Conservation (phyloP, 2,888 invertebrate species). For the Orchesella flavescens region DNA sequence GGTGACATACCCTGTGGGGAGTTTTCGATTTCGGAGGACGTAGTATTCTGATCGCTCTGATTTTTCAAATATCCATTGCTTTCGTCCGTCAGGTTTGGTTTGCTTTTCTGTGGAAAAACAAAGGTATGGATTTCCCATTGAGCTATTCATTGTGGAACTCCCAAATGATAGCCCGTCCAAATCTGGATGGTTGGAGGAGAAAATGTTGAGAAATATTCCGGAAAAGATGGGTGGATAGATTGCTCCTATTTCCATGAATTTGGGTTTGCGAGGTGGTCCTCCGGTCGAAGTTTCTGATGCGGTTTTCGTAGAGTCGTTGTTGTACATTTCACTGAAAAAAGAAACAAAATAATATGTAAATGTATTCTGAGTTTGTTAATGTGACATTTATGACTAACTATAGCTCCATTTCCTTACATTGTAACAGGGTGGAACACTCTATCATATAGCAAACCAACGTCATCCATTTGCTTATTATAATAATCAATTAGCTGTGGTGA, state of each 20-base stretch:
- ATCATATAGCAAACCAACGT: not conserved
- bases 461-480: not conserved
- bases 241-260: constrained; percentile 23
- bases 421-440: constrained; percentile 24
- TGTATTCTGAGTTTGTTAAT: not conserved
- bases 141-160: constrained; percentile 13
- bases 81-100: not conserved
- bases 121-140: constrained; percentile 36
- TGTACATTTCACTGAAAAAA: constrained; percentile 15
- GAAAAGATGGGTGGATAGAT: constrained; percentile 27
- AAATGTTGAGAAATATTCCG: constrained; percentile 20
- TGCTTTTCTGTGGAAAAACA: not conserved
- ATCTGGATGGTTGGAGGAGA: not conserved
- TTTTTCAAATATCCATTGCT: constrained; percentile 40
- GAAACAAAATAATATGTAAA: not conserved
- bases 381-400: not conserved
- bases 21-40: constrained; percentile 26
- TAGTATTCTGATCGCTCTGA: constrained; percentile 13
- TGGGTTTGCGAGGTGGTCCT: not conserved
- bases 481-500: not conserved
- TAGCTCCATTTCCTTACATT: constrained; percentile 13
- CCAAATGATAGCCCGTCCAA: not conserved
- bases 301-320: not conserved
- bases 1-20: constrained; percentile 5
- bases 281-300: not conserved